phyloP scores from a whole-genome alignment of 2,888 invertebrate genomes.

The Harpagoxenus sublaevis region DNA sequence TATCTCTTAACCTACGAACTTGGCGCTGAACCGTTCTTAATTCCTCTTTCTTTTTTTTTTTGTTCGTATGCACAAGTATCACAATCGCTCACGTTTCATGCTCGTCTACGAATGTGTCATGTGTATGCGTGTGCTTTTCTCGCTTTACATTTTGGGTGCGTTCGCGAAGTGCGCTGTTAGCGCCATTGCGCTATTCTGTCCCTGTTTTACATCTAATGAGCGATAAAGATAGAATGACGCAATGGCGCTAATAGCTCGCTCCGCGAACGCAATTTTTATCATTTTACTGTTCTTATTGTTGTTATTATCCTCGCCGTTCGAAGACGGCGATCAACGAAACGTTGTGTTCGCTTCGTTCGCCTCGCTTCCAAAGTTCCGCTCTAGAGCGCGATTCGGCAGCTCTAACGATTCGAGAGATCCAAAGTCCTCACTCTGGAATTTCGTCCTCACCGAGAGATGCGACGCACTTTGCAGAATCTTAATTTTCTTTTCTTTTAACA shows the following conservation, averaged over 20 bases:
- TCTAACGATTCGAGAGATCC: slow-evolving; percentile 38
- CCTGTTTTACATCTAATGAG: too few relatives aligned
- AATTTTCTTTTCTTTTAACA: neutral
- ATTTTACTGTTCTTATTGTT: neutral
- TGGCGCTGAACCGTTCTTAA: slow-evolving; percentile 56
- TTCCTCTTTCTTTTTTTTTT: slow-evolving; percentile 2
- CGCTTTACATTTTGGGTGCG: neutral
- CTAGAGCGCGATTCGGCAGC: slow-evolving; percentile 21
- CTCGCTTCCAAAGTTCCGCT: slow-evolving; percentile 22
- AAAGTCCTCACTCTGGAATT: slow-evolving; percentile 23
- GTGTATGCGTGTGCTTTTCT: slow-evolving; percentile 50
- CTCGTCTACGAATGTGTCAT: slow-evolving; percentile 64
- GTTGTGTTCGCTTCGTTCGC: slow-evolving; percentile 19
- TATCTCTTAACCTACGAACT: slow-evolving; percentile 68
- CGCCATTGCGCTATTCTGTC: too few relatives aligned
- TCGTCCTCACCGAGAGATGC: neutral
- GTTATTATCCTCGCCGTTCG: neutral
- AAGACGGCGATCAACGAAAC: slow-evolving; percentile 31
- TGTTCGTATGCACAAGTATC: slow-evolving; percentile 69
- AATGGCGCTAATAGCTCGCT: too few relatives aligned
- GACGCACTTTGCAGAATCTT: neutral
- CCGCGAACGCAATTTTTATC: neutral
- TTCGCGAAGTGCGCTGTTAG: too few relatives aligned
- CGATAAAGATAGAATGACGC: too few relatives aligned
- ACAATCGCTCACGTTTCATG: slow-evolving; percentile 70